These are phyloP conservation scores for Pseudomyrmex gracilis DNA, from an alignment of 1,140 invertebrate species.

Conservation along the genomic window DNA sequence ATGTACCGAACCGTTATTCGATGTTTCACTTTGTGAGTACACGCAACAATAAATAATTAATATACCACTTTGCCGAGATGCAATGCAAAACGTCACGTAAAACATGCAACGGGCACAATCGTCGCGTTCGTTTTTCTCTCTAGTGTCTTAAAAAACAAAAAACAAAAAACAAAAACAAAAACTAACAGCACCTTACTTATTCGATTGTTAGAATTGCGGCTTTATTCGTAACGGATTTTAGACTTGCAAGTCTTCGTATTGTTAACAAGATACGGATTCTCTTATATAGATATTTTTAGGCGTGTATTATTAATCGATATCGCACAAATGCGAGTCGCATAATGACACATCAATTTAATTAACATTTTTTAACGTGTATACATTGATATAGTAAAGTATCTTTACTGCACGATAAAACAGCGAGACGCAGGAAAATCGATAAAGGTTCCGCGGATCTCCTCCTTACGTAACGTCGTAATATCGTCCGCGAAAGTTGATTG, in stretches of 20 bases:
- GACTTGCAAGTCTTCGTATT: neutral
- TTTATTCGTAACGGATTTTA: neutral
- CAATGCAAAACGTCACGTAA: too few relatives aligned
- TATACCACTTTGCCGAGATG: too few relatives aligned
- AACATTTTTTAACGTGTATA: neutral
- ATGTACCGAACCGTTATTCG: too few relatives aligned
- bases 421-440: conserved; percentile 54
- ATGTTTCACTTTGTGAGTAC: too few relatives aligned
- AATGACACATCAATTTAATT: neutral
- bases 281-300: neutral
- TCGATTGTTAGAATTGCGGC: neutral
- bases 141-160: too few relatives aligned
- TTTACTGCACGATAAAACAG: conserved; percentile 13
- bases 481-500: conserved; percentile 5
- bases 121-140: too few relatives aligned
- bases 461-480: conserved; percentile 37
- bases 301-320: conserved; percentile 32
- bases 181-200: too few relatives aligned
- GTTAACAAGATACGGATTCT: conserved; percentile 17
- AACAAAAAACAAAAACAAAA: too few relatives aligned
- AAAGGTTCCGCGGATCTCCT: conserved; percentile 49
- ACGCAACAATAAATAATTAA: too few relatives aligned
- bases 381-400: neutral
- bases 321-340: neutral
- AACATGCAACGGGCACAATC: too few relatives aligned